Evolutionary conservation across 2,113 vertebrate genomes (phyloP), one percentile per base, ranked within the genome.

Genomic region (Nesogale talazaci): DNA sequence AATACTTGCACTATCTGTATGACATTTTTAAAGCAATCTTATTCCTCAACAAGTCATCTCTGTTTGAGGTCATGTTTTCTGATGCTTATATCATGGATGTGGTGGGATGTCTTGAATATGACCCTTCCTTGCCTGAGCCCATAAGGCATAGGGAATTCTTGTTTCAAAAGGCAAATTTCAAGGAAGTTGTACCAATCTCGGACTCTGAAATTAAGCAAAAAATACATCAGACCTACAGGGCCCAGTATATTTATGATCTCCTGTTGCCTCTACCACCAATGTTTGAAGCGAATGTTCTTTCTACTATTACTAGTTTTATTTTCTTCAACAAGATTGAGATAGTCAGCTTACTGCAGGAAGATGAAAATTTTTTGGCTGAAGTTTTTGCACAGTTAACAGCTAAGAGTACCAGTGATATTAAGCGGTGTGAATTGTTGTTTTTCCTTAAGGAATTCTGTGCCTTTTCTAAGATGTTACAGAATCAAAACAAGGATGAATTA

Each of bases 41-140:
- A 85, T 98, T 99, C 97, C 99, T 99, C 87, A 99, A 99, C 96
- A 99, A 99, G 97, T 98, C 98, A 14, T 97, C 98, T 86, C 98
- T 99, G 12, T 98, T 99, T 95, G 98, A 99, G 96, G 98, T 99
- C 94, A 98, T 99, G 98, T 99, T 99, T 98, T 99, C 99, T 25
- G 99, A 99, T 8, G 99, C 99, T 97, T 99, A 98, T 97, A 99
- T 99, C 94, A 99, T 99, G 99, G 99, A 99, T 98, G 99, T 99
- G 96, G 98, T 99, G 23, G 99, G 99, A 76, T 99, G 99, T 96
- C 98, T 99, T 56, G 99, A 99, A 96, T 99, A 99, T 25, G 99
- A 99, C 95, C 99, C 99, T 80, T 97, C 98, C 75, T 98, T 99
- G 92, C 97, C 98, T 95, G 98, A 99, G 97, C 99, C 99, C 82